These are phyloP conservation scores for Pholis gunnellus DNA, from an alignment of 2,113 vertebrate species.

Conservation along the genomic window DNA sequence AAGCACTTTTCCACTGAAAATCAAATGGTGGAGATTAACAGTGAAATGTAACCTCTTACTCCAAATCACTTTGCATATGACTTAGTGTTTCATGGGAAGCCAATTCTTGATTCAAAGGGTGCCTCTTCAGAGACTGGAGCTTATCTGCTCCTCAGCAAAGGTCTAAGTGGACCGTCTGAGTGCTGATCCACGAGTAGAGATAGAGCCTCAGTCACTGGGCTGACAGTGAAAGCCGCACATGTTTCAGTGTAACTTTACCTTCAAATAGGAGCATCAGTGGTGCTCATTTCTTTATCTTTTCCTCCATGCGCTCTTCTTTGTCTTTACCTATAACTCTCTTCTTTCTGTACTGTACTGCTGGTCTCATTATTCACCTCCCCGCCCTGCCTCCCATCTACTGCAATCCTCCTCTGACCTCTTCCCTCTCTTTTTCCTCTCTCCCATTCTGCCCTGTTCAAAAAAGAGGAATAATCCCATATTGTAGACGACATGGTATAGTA, in stretches of 20 bases:
- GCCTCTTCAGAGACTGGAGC: conserved; percentile 22
- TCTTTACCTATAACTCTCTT: neutral
- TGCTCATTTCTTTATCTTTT: neutral
- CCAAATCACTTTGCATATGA: neutral
- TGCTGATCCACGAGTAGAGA: conserved; percentile 31
- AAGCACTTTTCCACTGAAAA: neutral
- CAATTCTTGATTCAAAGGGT: conserved; percentile 18
- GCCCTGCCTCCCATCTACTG: neutral
- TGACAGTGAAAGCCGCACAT: conserved; percentile 18
- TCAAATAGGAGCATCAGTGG: neutral
- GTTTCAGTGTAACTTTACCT: conserved; percentile 7
- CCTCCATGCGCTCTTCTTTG: neutral
- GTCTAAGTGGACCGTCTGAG: conserved; percentile 54
- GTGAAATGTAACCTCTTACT: neutral
- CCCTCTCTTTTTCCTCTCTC: neutral
- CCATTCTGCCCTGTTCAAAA: neutral
- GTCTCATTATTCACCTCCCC: neutral
- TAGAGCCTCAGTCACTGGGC: conserved; percentile 27
- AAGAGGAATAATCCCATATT: neutral
- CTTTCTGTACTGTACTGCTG: neutral
- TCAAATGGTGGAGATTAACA: neutral
- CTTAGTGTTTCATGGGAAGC: conserved; percentile 4
- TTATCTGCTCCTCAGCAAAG: conserved; percentile 45
- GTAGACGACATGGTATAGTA: neutral
- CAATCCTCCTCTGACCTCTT: neutral